Evolutionary conservation across 2,113 vertebrate genomes (phyloP), one percentile per base, ranked within the genome.

Genomic region (Sterrhoptilus dennistouni): DNA sequence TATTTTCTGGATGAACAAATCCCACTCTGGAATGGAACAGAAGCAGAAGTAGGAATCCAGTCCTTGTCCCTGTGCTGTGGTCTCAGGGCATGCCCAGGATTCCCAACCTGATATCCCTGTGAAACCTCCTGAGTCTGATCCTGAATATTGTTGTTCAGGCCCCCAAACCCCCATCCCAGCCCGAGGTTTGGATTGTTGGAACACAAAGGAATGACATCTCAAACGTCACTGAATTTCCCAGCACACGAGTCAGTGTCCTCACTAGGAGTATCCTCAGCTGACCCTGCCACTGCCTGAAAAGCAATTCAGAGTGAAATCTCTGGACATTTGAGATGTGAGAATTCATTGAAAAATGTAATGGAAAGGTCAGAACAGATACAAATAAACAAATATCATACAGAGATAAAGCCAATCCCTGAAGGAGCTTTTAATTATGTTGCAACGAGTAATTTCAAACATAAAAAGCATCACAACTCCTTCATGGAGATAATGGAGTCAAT

Each of bases 221-320:
- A 18, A 82, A 85, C 14, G 27, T 87, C 88, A 90, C 91, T 2
- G 2, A 25, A 85, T 88, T 52, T 92, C 86, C 82, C 66, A 64
- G 94, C 1, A 20, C 79, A n/a, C 69, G 8, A 70, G 47, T 78
- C 95, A 74, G 64, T 21, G 83, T 63, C 90, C 95, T 35, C 50
- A 31, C 89, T 71, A 19, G 64, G 64, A 57, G 79, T 83, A 63
- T 96, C 95, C 96, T 89, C 76, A 11, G 45, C 85, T 92, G 95
- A 93, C 88, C 96, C 79, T 77, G 70, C 23, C 35, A 5, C 52
- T 75, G 81, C 71, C 72, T 40, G 27, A 33, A 64, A 75, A 70
- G 92, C 13, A 52, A 52, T 35, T 53, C 69, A 53, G 63, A 68
- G 19, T 52, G 54, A 74, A 96, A 74, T 17, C 45, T 50, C 87